Conservation (phyloP, 2,797 vertebrate species). For the Sebastes taczanowskii region DNA sequence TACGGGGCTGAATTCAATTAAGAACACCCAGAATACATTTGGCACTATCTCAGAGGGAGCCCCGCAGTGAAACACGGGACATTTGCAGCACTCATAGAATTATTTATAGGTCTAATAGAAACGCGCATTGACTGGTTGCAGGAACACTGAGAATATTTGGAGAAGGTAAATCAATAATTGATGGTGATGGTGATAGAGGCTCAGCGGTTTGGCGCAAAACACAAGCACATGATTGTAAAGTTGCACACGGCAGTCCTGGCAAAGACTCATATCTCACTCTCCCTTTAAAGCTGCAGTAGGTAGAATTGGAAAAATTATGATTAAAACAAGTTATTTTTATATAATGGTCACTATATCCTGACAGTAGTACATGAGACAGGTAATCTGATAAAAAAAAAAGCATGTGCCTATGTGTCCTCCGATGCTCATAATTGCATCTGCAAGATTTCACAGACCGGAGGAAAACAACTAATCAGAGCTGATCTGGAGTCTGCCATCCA, state of each 20-base stretch:
- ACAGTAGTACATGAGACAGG: no score
- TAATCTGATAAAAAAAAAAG: no score
- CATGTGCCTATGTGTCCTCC: no score
- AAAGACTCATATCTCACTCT: neutral
- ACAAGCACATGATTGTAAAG: slow-evolving; percentile 12
- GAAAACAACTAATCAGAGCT: no score
- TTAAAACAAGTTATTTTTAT: no score
- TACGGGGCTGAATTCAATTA: slow-evolving; percentile 59
- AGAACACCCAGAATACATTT: slow-evolving; percentile 35
- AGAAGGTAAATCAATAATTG: slow-evolving; percentile 32
- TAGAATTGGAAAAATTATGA: no score
- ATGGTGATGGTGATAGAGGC: slow-evolving; percentile 14
- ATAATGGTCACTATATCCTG: no score
- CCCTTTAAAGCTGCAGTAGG: neutral
- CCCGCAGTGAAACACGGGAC: neutral
- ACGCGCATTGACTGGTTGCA: neutral
- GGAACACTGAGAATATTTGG: slow-evolving; percentile 1
- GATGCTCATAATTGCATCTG: no score
- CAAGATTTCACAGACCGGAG: no score
- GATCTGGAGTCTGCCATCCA: no score
- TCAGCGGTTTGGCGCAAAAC: slow-evolving; percentile 16
- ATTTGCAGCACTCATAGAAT: neutral
- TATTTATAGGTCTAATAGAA: neutral
- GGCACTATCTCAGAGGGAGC: slow-evolving; percentile 36
- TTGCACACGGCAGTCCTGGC: slow-evolving; percentile 2